Evolutionary conservation across 2,797 vertebrate species (phyloP).

Genomic region (Sphenopsis melanotis): DNA sequence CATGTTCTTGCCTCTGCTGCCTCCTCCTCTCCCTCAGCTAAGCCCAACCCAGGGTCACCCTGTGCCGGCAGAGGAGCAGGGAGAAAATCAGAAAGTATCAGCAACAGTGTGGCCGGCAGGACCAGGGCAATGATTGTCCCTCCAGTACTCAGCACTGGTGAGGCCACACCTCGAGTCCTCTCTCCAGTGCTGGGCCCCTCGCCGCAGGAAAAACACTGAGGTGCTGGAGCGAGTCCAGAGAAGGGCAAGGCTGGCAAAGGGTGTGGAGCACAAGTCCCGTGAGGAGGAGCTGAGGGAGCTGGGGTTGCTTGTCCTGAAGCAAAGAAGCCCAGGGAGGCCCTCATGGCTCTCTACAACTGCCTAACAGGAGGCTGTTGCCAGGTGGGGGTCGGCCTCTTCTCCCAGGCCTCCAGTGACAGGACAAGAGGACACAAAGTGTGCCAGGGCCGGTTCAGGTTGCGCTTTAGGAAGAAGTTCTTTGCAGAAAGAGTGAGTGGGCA

Average conservation of each 20-base stretch:
- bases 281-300: neutral
- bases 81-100: neutral
- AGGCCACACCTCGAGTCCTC: neutral
- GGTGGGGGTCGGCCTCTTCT: neutral
- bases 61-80: rapidly evolving
- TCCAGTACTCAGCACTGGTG: neutral
- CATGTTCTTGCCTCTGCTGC: neutral
- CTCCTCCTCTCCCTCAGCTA: neutral
- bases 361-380: neutral
- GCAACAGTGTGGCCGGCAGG: neutral
- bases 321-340: neutral
- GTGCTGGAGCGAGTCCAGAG: neutral
- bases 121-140: neutral
- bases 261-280: neutral
- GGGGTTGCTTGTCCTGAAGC: neutral
- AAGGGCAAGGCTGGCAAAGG: neutral
- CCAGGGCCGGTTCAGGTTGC: neutral
- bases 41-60: neutral
- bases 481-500: no score
- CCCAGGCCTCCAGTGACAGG: neutral
- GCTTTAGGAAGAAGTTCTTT: neutral
- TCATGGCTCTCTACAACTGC: neutral
- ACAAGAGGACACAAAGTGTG: neutral
- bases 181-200: neutral
- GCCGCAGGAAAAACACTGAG: rapidly evolving